A percentile compares a stretch with the other conserved stretches of the same genome.
These are phyloP conservation scores for Diachrysia chrysitis DNA, from an alignment of 2,888 invertebrate genomes.

Conservation along the genomic window DNA sequence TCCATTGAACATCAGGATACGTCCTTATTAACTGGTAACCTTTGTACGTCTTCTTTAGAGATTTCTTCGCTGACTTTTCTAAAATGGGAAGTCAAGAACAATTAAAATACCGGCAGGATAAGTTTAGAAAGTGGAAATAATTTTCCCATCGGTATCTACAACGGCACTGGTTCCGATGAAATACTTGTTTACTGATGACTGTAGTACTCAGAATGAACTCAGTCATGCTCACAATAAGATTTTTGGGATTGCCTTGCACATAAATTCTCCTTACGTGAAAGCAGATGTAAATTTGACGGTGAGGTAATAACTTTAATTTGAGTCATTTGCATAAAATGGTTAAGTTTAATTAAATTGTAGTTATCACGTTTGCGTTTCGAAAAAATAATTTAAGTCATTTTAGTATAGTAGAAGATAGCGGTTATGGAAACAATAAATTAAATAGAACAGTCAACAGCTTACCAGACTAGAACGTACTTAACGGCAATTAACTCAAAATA, in stretches of 20 bases:
- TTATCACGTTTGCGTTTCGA: neutral
- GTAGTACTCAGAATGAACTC: too few species aligned
- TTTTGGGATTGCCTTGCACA: neutral
- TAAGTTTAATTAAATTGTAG: neutral
- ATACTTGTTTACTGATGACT: neutral
- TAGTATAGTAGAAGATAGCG: neutral
- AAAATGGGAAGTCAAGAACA: constrained; percentile 41
- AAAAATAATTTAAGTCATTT: neutral
- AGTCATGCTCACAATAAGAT: neutral
- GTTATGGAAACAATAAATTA: neutral
- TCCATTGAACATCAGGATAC: constrained; percentile 81
- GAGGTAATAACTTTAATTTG: neutral
- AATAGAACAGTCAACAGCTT: constrained; percentile 17
- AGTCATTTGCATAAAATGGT: neutral
- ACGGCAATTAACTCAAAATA: constrained; percentile 37
- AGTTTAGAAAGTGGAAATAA: constrained; percentile 63
- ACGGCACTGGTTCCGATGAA: neutral
- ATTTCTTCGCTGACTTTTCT: constrained; percentile 79
- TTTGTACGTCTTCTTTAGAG: constrained; percentile 86
- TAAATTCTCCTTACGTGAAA: neutral
- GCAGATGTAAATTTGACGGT: neutral
- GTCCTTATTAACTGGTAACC: constrained; percentile 88
- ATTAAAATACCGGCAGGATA: constrained; percentile 20
- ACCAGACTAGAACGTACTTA: constrained; percentile 52
- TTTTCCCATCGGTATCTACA: constrained; percentile 5